A percentile compares a stretch with the other conserved stretches of the same genome.
Conservation (phyloP, 2,888 invertebrate species). For the Norana najaformis region DNA sequence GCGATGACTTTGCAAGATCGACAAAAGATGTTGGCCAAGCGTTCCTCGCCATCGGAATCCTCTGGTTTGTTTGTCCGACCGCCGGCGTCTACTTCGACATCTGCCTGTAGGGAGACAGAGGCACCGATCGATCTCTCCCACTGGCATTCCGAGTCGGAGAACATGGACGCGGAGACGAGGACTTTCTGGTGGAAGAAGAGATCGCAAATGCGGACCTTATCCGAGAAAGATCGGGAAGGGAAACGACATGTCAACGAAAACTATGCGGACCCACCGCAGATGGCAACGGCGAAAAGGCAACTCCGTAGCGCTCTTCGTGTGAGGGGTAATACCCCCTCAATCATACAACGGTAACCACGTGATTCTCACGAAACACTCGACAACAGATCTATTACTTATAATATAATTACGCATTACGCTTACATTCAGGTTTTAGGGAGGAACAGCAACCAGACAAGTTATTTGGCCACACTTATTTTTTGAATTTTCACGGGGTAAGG, state of each 20-base stretch:
- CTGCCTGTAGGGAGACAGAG: neutral
- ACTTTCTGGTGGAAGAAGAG: neutral
- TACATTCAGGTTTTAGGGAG: neutral
- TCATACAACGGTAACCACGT: neutral
- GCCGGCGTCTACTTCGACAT: neutral
- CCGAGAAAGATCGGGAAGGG: neutral
- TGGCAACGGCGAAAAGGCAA: neutral
- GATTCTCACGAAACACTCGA: neutral
- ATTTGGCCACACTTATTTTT: too few species aligned
- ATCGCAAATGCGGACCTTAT: neutral
- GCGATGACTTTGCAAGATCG: conserved; percentile 9
- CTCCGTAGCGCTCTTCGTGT: neutral
- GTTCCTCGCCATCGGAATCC: neutral
- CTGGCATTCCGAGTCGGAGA: neutral
- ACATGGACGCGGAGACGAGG: neutral
- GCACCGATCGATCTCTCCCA: neutral
- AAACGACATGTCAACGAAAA: neutral
- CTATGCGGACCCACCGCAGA: neutral
- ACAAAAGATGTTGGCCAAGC: conserved; percentile 8
- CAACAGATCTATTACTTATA: neutral
- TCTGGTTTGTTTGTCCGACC: neutral
- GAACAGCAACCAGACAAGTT: neutral
- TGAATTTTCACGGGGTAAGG: too few species aligned
- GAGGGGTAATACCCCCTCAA: neutral
- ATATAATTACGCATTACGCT: neutral